These are phyloP conservation scores for Orius laevigatus DNA, from an alignment of 1,140 invertebrate genomes.

Conservation along the genomic window DNA sequence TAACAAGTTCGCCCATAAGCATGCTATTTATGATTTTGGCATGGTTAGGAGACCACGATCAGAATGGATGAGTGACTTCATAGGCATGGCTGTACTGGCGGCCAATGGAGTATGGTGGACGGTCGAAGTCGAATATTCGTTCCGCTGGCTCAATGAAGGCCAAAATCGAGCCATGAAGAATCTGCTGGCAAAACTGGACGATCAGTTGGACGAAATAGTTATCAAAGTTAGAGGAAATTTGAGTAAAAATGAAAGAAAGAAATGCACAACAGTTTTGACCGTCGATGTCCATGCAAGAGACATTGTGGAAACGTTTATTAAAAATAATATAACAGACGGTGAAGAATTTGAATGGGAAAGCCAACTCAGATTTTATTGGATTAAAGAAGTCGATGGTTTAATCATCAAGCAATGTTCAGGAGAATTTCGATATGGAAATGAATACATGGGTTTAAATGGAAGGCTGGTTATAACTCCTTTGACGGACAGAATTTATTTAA, in stretches of 20 bases:
- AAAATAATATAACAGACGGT: constrained; percentile 62
- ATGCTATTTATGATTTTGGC: constrained; percentile 70
- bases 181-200: constrained; percentile 61
- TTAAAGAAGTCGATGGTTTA: constrained; percentile 61
- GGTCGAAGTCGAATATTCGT: constrained; percentile 78
- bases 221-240: constrained; percentile 51
- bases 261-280: constrained; percentile 74
- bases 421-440: constrained; percentile 77
- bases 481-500: constrained; percentile 81
- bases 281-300: constrained; percentile 81
- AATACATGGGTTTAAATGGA: constrained; percentile 82
- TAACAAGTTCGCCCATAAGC: constrained; percentile 74
- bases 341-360: constrained; percentile 85
- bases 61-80: constrained; percentile 73
- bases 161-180: constrained; percentile 78
- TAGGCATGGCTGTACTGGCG: constrained; percentile 73
- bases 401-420: constrained; percentile 61
- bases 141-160: constrained; percentile 50
- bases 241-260: constrained; percentile 61
- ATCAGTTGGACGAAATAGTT: constrained; percentile 70
- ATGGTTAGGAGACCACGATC: constrained; percentile 44
- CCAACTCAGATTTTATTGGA: constrained; percentile 82
- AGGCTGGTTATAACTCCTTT: constrained; percentile 81
- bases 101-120: constrained; percentile 89
- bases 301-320: constrained; percentile 72